Base-by-base conservation (phyloP, 2,797 vertebrate species). In the Esox lucius region DNA sequence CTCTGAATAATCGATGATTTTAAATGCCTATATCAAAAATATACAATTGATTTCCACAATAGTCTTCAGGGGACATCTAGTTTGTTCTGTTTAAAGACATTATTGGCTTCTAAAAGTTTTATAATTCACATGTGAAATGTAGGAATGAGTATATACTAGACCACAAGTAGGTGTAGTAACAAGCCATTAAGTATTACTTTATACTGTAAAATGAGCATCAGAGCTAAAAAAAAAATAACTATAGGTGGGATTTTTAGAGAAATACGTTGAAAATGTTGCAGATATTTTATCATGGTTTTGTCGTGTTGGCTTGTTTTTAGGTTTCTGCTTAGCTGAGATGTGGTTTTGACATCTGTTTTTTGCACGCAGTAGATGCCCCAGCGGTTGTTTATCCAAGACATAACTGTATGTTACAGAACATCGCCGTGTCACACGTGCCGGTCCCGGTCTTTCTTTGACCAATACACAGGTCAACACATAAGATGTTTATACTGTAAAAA, bases 261-360 rank as follows among this genome's bases (percentile, higher is more conserved):
- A 73, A 72, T 19, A 39, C 5, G 26, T 65, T 56, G 13, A 71
- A 64, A 71, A 70, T 42, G 16, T 17, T 5, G 68, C 64, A 68
- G 53, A 61, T 26, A 26, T 61, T 66, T 68, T 70, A 48, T 53
- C 77, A 79, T 72, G 69, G 64, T 81, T 81, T 81, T 77, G 42
- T 53, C 46, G 53, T 31, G 73, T 66, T 64, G 69, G 56, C 73
- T 59, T 46, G 19, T 39, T 56, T 68, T 59, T 74, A 68, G 42
- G 31, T 72, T 35, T 53, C 65, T 62, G 72, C 53, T 61, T 66
- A 19, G 42, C 42, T 46, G 42, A 46, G 42, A 46, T 1, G 42
- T 72, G 19, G 53, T 56, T 66, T 62, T 72, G 70, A 22, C 69
- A 75, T 73, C 70, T 78, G 75, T 51, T 68, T 26, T 68, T 59